A percentile compares a stretch with the other conserved stretches of the same genome.
Evolutionary conservation across 2,888 invertebrate species (phyloP).

Genomic region (Drosophila borealis): DNA sequence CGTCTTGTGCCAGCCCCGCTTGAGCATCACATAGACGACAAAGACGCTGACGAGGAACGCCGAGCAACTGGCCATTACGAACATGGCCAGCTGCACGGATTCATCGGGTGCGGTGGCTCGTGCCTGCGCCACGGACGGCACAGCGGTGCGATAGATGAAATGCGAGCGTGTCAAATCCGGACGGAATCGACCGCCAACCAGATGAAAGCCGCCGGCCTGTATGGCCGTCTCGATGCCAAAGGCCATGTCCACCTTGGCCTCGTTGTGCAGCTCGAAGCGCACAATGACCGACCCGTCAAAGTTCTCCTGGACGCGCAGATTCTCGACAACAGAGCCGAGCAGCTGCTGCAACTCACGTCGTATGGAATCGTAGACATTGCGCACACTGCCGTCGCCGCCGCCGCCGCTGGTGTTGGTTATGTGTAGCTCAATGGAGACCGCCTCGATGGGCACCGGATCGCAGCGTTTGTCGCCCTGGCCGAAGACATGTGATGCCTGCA

Average conservation of each 20-base stretch:
- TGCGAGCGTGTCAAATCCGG: constrained; percentile 89
- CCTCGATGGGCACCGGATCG: constrained; percentile 89
- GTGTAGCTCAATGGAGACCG: constrained; percentile 91
- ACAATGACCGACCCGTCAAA: constrained; percentile 86
- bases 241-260: constrained; percentile 91
- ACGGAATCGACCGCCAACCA: constrained; percentile 84
- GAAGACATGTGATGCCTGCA: constrained; percentile 88
- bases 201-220: constrained; percentile 81
- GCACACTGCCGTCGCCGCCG: constrained; percentile 80
- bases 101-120: constrained; percentile 83
- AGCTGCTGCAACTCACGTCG: constrained; percentile 83
- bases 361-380: constrained; percentile 86
- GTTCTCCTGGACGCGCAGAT: constrained; percentile 86
- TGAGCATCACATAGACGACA: constrained; percentile 90
- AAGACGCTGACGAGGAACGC: constrained; percentile 92
- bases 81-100: constrained; percentile 90
- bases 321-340: constrained; percentile 86
- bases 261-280: constrained; percentile 89
- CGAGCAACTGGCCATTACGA: constrained; percentile 91
- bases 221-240: constrained; percentile 92
- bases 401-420: constrained; percentile 87
- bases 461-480: constrained; percentile 87
- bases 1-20: constrained; percentile 86
- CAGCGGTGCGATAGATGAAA: constrained; percentile 86
- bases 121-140: constrained; percentile 73